These are phyloP conservation scores for Typhlichthys subterraneus DNA, from an alignment of 2,797 vertebrate species.

Conservation along the genomic window DNA sequence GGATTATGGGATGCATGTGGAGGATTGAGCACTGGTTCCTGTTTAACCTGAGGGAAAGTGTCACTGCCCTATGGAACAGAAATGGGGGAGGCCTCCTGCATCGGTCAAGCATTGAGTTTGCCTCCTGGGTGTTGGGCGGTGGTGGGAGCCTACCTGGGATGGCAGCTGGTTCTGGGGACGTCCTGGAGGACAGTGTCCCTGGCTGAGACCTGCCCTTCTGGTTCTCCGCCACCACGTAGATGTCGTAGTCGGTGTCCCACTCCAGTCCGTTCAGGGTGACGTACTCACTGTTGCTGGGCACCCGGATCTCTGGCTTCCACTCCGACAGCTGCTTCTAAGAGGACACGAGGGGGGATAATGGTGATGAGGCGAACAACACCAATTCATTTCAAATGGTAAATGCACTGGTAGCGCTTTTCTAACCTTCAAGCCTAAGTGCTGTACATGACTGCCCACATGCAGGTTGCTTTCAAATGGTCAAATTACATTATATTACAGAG, in stretches of 20 bases:
- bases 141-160: conserved; percentile 87
- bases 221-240: conserved; percentile 92
- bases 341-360: background rate
- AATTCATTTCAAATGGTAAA: too few species aligned
- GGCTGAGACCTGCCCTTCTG: conserved; percentile 92
- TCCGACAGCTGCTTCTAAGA: conserved; percentile 80
- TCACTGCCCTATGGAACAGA: conserved; percentile 15
- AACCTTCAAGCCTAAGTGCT: too few species aligned
- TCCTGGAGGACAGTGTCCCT: conserved; percentile 84
- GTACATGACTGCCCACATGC: too few species aligned
- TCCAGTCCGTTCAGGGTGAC: conserved; percentile 85
- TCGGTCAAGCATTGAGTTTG: conserved; percentile 58
- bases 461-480: background rate
- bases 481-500: background rate
- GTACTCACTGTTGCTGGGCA: conserved; percentile 85
- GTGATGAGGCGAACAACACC: too few species aligned
- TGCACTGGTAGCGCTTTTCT: too few species aligned
- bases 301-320: conserved; percentile 90
- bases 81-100: conserved; percentile 35
- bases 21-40: too few species aligned
- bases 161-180: conserved; percentile 86
- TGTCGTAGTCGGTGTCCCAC: conserved; percentile 93
- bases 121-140: conserved; percentile 28
- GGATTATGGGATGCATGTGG: too few species aligned
- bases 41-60: too few species aligned